A percentile compares a stretch with the other conserved stretches of the same genome.
Conservation (phyloP, 1,140 invertebrate genomes). For the Dysdera silvatica region DNA sequence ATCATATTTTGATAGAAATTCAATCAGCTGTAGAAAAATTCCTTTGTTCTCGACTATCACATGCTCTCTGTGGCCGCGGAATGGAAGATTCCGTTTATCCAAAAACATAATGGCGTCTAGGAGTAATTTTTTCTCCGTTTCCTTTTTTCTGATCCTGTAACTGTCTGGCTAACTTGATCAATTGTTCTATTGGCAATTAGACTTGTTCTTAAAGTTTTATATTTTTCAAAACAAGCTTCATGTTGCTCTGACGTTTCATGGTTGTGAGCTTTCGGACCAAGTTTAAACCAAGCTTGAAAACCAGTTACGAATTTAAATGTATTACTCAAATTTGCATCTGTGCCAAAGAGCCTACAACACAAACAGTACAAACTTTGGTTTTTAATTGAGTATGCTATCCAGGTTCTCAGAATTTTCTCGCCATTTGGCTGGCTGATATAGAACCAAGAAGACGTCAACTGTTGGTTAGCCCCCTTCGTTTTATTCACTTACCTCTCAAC, state of each 20-base stretch:
- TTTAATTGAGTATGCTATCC: constrained; percentile 7
- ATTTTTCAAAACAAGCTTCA: not conserved
- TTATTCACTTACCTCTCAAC: not conserved
- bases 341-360: not conserved
- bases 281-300: constrained; percentile 5
- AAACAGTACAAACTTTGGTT: constrained; percentile 2
- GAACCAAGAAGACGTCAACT: constrained; percentile 7
- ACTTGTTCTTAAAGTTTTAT: constrained; percentile 1
- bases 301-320: not conserved
- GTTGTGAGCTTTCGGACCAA: not conserved
- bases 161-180: not conserved
- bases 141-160: not conserved
- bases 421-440: not conserved
- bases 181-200: not conserved
- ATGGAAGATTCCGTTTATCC: constrained; percentile 12
- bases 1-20: constrained; percentile 25
- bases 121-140: constrained; percentile 6
- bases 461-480: not conserved
- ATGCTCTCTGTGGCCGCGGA: constrained; percentile 4
- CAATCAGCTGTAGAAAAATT: constrained; percentile 25
- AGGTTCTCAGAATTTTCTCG: not conserved
- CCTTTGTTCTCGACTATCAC: not conserved
- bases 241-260: not conserved
- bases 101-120: constrained; percentile 10
- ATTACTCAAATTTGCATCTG: not conserved